Evolutionary conservation across 2,797 vertebrate species (phyloP).

Genomic region (Gastrophryne carolinensis): DNA sequence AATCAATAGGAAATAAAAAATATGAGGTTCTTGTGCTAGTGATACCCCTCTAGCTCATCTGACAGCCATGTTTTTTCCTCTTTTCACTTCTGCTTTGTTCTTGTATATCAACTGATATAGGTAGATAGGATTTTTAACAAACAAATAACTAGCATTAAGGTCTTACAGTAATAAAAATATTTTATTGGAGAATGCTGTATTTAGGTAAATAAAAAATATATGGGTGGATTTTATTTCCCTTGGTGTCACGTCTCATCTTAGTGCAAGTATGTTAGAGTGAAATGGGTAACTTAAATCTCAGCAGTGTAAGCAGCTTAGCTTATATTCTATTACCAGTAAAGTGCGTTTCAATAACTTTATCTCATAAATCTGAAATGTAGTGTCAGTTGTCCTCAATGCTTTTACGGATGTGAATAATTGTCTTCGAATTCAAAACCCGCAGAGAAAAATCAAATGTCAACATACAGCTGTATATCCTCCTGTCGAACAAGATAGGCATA

Average conservation of each 20-base stretch:
- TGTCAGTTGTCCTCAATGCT: conserved; percentile 20
- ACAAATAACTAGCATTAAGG: background rate
- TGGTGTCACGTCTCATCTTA: background rate
- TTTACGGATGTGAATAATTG: conserved; percentile 23
- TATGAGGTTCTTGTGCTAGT: too few species aligned
- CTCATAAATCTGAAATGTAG: conserved; percentile 35
- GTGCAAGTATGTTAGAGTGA: background rate
- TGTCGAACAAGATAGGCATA: background rate
- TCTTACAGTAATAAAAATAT: background rate
- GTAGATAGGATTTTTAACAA: background rate
- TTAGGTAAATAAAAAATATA: background rate
- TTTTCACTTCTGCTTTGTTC: too few species aligned
- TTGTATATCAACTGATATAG: too few species aligned
- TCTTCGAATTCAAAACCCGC: conserved; percentile 8
- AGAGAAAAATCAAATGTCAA: conserved; percentile 33
- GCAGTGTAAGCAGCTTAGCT: conserved; percentile 30
- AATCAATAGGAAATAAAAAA: too few species aligned
- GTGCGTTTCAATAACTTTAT: conserved; percentile 21
- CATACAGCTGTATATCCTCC: conserved; percentile 6
- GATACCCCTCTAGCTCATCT: too few species aligned
- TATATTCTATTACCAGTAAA: conserved; percentile 30
- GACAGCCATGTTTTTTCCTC: too few species aligned
- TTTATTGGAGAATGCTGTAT: background rate
- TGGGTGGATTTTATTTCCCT: background rate
- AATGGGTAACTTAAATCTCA: conserved; percentile 4